These are phyloP conservation scores for Channallabes apus DNA, from an alignment of 2,797 vertebrate genomes.

Conservation along the genomic window DNA sequence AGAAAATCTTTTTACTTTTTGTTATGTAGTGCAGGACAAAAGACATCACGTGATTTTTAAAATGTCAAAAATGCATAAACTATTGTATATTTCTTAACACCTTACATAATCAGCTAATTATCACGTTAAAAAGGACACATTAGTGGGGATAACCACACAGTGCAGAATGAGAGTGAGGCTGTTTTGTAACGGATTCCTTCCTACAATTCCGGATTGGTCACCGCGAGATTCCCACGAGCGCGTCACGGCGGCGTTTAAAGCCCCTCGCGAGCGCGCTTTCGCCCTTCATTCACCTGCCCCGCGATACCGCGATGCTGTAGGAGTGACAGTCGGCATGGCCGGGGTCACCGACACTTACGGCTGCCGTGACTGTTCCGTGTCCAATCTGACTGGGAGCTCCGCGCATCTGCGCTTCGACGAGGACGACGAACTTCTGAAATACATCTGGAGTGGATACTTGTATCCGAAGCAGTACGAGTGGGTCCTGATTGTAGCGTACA, in stretches of 20 bases:
- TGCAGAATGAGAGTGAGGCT: neutral
- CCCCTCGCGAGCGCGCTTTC: neutral
- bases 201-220: neutral
- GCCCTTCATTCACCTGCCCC: neutral
- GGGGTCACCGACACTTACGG: slow-evolving; percentile 42
- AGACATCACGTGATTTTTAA: too few species aligned
- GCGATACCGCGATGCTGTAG: neutral
- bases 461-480: slow-evolving; percentile 95
- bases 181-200: neutral
- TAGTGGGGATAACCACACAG: too few species aligned
- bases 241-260: slow-evolving; percentile 3
- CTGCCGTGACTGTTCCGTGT: slow-evolving; percentile 76
- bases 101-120: neutral
- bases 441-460: slow-evolving; percentile 94
- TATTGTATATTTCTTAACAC: too few species aligned
- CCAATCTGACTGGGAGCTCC: slow-evolving; percentile 74
- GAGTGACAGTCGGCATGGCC: slow-evolving; percentile 6
- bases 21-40: too few species aligned
- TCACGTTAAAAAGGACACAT: neutral
- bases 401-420: slow-evolving; percentile 75
- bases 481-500: slow-evolving; percentile 92
- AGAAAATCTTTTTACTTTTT: too few species aligned
- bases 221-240: neutral
- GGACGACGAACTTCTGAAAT: slow-evolving; percentile 91
- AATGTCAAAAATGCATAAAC: too few species aligned